Base-by-base conservation (phyloP, 2,888 invertebrate species). In the Acanthosepion lycidas region DNA sequence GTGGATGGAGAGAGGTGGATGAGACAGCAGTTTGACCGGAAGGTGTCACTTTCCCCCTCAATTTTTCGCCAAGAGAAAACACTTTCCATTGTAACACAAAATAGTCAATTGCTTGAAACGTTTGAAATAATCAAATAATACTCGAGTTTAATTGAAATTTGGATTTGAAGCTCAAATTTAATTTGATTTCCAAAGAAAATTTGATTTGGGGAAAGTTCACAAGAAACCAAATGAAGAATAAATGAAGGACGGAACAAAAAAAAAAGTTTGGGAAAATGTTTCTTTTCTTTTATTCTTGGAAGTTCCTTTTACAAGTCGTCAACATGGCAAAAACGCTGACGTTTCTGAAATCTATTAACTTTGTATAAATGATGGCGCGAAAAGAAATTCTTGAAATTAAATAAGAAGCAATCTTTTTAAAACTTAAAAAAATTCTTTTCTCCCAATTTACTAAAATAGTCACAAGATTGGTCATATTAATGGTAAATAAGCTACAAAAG, bases 331-430 rank as follows among this genome's bases (percentile, higher is more conserved):
- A 78, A n/a, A 33, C 18, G 18, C 12, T n/a, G 78, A n/a, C 0
- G 78, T 78, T 15, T 12, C 4, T 33, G 1, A 78, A n/a, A 78
- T n/a, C n/a, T n/a, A 78, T 78, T 78, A n/a, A n/a, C 78, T 59
- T 59, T 59, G 59, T 8, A 78, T 78, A 15, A 12, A 23, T 42
- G n/a, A 8, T 78, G 12, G 4, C 4, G 8, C 15, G 78, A 12
- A 4, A 78, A n/a, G n/a, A 78, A 78, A n/a, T 33, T n/a, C n/a
- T 33, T 78, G n/a, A 78, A 78, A n/a, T 78, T 78, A 9, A n/a
- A 78, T 78, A n/a, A 78, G 33, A 78, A 78, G n/a, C 78, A n/a
- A 78, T 78, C 78, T 78, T 78, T n/a, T n/a, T 78, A 78, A 78
- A 78, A n/a, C n/a, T 15, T 15, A 15, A n/a, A 78, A 18, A 33